phyloP scores from a whole-genome alignment of 2,113 vertebrate genomes.

The Isichthys henryi region DNA sequence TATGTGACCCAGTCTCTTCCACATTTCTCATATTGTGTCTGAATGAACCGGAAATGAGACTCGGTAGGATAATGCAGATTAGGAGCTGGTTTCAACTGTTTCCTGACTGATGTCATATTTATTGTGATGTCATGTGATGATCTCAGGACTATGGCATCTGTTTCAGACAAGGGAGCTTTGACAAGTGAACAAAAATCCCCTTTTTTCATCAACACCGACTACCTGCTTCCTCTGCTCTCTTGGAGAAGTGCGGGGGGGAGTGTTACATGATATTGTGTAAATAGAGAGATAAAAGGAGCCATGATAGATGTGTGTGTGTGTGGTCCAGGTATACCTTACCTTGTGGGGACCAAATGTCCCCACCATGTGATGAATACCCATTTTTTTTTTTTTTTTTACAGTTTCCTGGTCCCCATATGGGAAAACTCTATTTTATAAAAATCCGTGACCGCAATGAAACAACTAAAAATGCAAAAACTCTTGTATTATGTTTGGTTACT shows the following conservation, averaged over 20 bases:
- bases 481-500: no score
- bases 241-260: background rate
- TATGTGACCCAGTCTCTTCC: background rate
- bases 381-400: no score
- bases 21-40: background rate
- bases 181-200: slow-evolving; percentile 12
- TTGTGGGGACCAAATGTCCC: no score
- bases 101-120: background rate
- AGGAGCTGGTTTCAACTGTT: background rate
- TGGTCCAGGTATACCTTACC: background rate
- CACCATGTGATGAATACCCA: no score
- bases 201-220: slow-evolving; percentile 16
- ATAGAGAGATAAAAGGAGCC: background rate
- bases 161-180: background rate
- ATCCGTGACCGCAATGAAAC: no score
- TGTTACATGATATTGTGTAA: background rate
- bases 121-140: background rate
- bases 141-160: background rate
- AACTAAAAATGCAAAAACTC: no score
- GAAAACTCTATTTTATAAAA: no score
- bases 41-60: background rate
- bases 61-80: background rate
- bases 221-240: slow-evolving; percentile 31
- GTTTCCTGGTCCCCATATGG: no score
- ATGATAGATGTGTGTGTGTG: background rate